phyloP scores from a whole-genome alignment of 2,797 vertebrate species.

The Acridotheres tristis region DNA sequence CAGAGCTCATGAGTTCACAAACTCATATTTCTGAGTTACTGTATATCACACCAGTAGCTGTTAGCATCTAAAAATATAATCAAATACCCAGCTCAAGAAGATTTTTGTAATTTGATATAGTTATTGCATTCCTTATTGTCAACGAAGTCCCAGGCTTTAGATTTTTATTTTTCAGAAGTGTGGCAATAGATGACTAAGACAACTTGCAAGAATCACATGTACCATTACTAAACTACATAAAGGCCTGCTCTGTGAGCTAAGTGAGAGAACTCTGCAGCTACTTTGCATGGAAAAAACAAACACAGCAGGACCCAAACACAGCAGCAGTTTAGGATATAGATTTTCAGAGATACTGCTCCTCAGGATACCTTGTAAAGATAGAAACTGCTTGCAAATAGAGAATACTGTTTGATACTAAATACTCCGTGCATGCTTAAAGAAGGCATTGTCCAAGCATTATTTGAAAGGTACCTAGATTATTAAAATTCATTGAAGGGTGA shows the following conservation, averaged over 20 bases:
- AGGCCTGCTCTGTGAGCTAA: background rate
- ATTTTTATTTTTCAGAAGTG: background rate
- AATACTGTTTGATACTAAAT: background rate
- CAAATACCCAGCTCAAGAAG: background rate
- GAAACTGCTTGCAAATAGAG: background rate
- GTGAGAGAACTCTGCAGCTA: background rate
- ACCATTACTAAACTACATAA: background rate
- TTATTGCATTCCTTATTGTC: background rate
- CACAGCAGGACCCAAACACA: background rate
- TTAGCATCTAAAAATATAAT: background rate
- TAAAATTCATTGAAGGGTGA: background rate
- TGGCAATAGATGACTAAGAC: constrained; percentile 36
- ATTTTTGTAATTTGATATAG: background rate
- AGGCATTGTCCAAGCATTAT: background rate
- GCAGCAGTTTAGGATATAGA: background rate
- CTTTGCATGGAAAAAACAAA: background rate
- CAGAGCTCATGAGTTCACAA: background rate
- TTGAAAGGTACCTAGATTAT: background rate
- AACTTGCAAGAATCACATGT: constrained; percentile 22
- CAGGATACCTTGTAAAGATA: background rate
- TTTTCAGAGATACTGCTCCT: background rate
- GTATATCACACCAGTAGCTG: background rate
- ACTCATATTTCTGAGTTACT: background rate
- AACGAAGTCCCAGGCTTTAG: background rate
- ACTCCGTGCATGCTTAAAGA: background rate